Conservation (phyloP, 2,888 invertebrate genomes). For the Brachyptera putata region DNA sequence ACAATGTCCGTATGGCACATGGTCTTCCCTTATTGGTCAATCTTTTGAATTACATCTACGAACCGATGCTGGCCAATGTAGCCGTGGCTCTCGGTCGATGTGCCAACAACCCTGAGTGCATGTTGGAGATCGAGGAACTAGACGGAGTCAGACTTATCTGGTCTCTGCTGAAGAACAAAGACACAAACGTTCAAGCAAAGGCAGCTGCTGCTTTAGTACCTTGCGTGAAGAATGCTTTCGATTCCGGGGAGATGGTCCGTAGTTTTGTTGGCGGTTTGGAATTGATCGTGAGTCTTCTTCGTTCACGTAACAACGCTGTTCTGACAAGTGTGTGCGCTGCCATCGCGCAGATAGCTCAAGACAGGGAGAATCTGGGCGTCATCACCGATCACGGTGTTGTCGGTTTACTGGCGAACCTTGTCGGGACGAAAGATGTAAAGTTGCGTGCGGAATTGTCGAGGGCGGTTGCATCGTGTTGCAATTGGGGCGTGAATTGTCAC, state of each 20-base stretch:
- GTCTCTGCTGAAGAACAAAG: slow-evolving; percentile 87
- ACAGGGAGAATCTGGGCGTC: slow-evolving; percentile 51
- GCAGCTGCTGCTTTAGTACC: slow-evolving; percentile 91
- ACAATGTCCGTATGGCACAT: slow-evolving; percentile 41
- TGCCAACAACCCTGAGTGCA: slow-evolving; percentile 56
- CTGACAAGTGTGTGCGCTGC: slow-evolving; percentile 49
- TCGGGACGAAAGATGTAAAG: slow-evolving; percentile 26
- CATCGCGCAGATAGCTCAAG: slow-evolving; percentile 48
- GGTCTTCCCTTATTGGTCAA: slow-evolving; percentile 47
- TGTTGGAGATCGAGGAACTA: slow-evolving; percentile 76
- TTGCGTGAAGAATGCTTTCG: slow-evolving; percentile 81
- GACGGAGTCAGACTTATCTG: slow-evolving; percentile 90
- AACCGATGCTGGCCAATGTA: slow-evolving; percentile 45
- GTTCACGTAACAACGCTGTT: slow-evolving; percentile 52
- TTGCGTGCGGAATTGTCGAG: slow-evolving; percentile 41
- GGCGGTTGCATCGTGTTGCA: slow-evolving; percentile 50
- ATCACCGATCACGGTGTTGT: slow-evolving; percentile 51
- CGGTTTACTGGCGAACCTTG: slow-evolving; percentile 43
- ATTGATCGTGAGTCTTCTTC: slow-evolving; percentile 80
- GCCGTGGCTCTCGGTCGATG: slow-evolving; percentile 48
- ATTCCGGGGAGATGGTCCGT: slow-evolving; percentile 90
- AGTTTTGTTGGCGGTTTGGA: slow-evolving; percentile 86
- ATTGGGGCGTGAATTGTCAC: slow-evolving; percentile 47
- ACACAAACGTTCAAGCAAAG: slow-evolving; percentile 76
- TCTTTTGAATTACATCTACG: slow-evolving; percentile 46